Evolutionary conservation across 2,888 invertebrate species (phyloP), one percentile per base, ranked within the genome.

Genomic region (Zhengitettix transpicula): DNA sequence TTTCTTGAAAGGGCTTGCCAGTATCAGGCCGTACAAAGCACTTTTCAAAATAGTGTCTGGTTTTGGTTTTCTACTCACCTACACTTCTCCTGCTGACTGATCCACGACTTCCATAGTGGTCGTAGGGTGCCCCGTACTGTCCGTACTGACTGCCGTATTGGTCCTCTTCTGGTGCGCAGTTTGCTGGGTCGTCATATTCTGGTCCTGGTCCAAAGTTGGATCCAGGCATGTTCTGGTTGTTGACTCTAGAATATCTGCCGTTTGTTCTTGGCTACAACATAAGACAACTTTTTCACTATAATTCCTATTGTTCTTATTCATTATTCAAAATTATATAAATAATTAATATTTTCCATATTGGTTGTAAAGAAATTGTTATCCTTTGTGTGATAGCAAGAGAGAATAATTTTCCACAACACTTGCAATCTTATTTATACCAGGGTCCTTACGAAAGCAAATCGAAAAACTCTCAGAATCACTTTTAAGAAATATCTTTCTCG

Each of bases 151-250:
- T 89, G 67, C 91, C 88, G 74, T 92, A 92, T 68, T 90, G 91
- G 72, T 92, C 91, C 73, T 91, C 91, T 72, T 92, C 92, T 56
- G 89, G 89, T 16, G 88, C 89, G 74, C 90, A 91, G 73, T 92
- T 91, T 10, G 93, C 92, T 47, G 93, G 93, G 73, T 93, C 92
- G 72, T 93, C 93, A 73, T 92, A 92, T 77, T 92, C 92, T 61
- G 92, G 91, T 1, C 77, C 76, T 67, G 78, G 78, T 40, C 76
- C 74, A 55, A 75, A 73, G 61, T 73, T 74, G 14, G 55, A 55
- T 56, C 74, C 73, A 17, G 73, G 73, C 64, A 87, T 88, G 67
- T 89, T 89, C 72, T 84, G 79, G 47, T 79, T 80, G 63, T 79
- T 79, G 54, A 81, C 87, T 68, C 87, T 84, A 52, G 86, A 87